Base-by-base conservation (phyloP, 1,140 invertebrate genomes). In the Hylaeus volcanicus region DNA sequence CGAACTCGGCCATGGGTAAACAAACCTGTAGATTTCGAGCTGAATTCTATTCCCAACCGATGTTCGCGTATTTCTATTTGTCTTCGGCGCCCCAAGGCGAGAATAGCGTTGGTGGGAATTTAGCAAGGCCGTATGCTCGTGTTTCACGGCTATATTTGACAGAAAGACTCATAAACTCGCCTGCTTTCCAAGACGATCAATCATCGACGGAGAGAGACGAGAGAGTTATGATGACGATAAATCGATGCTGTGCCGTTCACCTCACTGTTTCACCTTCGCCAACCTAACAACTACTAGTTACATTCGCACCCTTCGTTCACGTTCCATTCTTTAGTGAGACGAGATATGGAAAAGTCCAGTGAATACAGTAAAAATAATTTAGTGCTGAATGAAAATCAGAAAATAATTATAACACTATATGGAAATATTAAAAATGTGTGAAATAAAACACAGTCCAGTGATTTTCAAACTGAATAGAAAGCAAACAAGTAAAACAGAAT, bases 91-190 rank as follows among this genome's bases (percentile, higher is more conserved):
- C 53, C 14, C 63, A 5, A 6, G 1, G 53, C 78, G 53, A 74
- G 72, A 61, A 71, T 82, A 82, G 70, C 56, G 56, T 58, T 41
- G 66, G 14, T 15, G 37, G 37, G 48, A 82, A 78, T 70, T 81
- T 61, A 68, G 66, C 45, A 71, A 53, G 73, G 73, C 48, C 71
- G 45, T 68, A 65, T n/a, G 58, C 43, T 43, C 60, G 74, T 66
- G 60, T 60, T 60, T 61, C 63, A 53, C n/a, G 63, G 63, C 60
- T 68, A 60, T 78, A 58, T 61, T 66, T 48, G 48, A 72, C 75
- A 68, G 37, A 58, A 56, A 73, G 60, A 51, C 39, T 53, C 68
- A 26, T 71, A 64, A 72, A 63, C 69, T 41, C 26, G 1, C 63
- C 43, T n/a, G 60, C 43, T 11, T 14, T 69, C 15, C n/a, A 12